phyloP scores from a whole-genome alignment of 1,140 invertebrate genomes.

The Scaptodrosophila lebanonensis region DNA sequence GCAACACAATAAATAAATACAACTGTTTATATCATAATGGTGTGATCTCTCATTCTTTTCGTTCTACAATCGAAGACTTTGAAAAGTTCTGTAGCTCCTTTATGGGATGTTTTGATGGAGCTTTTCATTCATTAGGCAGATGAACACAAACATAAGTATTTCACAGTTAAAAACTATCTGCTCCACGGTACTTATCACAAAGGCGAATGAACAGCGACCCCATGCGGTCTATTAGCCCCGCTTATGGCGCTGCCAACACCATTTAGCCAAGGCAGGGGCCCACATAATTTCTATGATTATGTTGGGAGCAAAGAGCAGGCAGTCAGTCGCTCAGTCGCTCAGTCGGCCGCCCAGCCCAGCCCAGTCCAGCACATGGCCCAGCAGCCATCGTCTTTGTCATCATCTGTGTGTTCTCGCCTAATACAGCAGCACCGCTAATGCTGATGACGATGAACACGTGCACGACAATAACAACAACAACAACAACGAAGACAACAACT shows the following conservation, averaged over 20 bases:
- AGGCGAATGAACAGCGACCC: too few species aligned
- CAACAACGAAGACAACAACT: slow-evolving; percentile 20
- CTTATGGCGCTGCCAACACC: slow-evolving; percentile 57
- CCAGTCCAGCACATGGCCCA: neutral
- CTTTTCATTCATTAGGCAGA: too few species aligned
- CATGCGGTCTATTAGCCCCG: slow-evolving; percentile 60
- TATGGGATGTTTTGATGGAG: too few species aligned
- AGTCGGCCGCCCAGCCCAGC: neutral
- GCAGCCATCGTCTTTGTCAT: too few species aligned
- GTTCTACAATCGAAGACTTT: too few species aligned
- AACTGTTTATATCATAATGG: too few species aligned
- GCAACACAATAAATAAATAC: too few species aligned
- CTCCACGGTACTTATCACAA: slow-evolving; percentile 7
- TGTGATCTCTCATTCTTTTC: too few species aligned
- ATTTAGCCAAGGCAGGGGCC: slow-evolving; percentile 44
- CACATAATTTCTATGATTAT: slow-evolving; percentile 66
- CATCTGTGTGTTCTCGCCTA: slow-evolving; percentile 61
- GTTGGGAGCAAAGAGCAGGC: slow-evolving; percentile 48
- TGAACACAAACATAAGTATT: too few species aligned
- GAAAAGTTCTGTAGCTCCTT: too few species aligned
- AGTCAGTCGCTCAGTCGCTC: neutral
- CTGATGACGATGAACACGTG: slow-evolving; percentile 67
- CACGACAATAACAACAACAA: slow-evolving; percentile 22
- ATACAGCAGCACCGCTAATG: slow-evolving; percentile 67
- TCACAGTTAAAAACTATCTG: slow-evolving; percentile 6